These are phyloP conservation scores for Procambarus virginalis DNA, from an alignment of 1,140 invertebrate genomes.

Conservation along the genomic window DNA sequence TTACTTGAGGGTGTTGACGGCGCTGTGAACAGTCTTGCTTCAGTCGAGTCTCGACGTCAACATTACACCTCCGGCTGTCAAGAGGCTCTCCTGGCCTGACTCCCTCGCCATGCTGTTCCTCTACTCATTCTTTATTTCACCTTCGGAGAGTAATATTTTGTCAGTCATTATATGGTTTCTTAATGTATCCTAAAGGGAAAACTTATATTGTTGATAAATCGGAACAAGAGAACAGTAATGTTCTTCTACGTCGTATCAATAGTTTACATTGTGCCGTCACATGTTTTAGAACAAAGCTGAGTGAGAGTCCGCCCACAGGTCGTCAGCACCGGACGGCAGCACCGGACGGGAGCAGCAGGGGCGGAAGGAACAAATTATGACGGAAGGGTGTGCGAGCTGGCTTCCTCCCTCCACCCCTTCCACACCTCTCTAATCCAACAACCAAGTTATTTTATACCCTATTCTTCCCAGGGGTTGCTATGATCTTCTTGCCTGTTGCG, in stretches of 20 bases:
- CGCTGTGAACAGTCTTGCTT: too few relatives aligned
- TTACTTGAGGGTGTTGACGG: too few relatives aligned
- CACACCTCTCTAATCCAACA: background rate
- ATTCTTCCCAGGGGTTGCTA: background rate
- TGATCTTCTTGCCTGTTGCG: background rate
- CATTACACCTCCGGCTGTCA: too few relatives aligned
- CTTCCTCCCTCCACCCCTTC: background rate
- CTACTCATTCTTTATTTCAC: conserved; percentile 2
- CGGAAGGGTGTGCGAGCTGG: background rate
- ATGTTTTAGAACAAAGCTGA: conserved; percentile 16
- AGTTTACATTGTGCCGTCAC: too few relatives aligned
- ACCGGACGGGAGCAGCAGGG: conserved; percentile 21
- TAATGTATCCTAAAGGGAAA: background rate
- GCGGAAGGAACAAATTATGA: conserved; percentile 50
- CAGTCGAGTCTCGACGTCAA: too few relatives aligned
- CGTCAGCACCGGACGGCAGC: conserved; percentile 29
- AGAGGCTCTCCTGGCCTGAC: too few relatives aligned
- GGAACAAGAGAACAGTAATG: too few relatives aligned
- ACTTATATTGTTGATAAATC: too few relatives aligned
- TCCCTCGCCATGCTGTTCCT: conserved; percentile 1
- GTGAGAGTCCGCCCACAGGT: background rate
- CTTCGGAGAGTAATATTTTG: background rate
- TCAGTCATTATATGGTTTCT: background rate
- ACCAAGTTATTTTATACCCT: background rate
- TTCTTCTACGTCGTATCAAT: too few relatives aligned